Conservation (phyloP, 2,797 vertebrate genomes). For the Somateria mollissima region DNA sequence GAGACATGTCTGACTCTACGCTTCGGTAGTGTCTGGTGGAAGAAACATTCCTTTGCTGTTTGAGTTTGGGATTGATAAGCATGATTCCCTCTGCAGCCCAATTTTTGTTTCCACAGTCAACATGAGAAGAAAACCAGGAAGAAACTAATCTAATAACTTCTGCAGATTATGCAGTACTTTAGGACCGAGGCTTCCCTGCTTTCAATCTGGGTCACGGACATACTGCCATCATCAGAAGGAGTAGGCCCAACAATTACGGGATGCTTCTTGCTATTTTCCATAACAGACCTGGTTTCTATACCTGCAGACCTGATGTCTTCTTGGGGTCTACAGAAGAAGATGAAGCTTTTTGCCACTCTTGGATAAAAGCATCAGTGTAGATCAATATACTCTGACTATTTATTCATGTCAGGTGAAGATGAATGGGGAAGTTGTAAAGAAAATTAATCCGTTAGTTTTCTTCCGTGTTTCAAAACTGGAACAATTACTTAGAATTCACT, state of each 20-base stretch:
- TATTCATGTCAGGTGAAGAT: not conserved
- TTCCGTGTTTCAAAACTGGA: not conserved
- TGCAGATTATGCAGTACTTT: not conserved
- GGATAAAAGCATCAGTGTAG: not conserved
- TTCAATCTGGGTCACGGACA: not conserved
- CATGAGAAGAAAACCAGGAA: not conserved
- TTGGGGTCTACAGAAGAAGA: not conserved
- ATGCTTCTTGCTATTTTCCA: not conserved
- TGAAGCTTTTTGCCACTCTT: not conserved
- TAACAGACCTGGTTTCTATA: not conserved
- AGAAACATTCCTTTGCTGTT: not conserved
- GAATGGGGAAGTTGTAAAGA: not conserved
- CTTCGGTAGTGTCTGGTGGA: not conserved
- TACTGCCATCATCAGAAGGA: not conserved
- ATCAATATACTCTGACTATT: not conserved
- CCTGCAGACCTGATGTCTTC: not conserved
- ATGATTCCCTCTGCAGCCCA: not conserved
- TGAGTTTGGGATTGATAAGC: not conserved
- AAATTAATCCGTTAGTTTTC: not conserved
- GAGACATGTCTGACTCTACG: not conserved
- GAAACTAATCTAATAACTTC: not conserved
- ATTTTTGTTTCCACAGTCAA: not conserved
- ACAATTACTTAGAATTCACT: not conserved
- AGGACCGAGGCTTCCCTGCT: not conserved
- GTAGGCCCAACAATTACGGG: not conserved